Conservation (phyloP, 2,113 vertebrate species). For the Scartelaos histophorus region DNA sequence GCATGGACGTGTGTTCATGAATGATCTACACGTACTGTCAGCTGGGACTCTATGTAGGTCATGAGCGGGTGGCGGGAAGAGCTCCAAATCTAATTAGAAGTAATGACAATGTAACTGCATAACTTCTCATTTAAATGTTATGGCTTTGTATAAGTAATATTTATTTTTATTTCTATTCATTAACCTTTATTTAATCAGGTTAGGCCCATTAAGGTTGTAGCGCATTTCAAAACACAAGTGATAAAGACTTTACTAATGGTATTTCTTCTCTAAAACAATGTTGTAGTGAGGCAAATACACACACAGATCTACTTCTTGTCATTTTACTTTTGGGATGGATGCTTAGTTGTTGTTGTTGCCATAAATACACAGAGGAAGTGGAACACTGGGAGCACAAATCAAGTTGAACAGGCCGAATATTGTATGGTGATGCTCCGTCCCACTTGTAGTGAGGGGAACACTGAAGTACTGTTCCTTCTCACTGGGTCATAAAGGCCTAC, state of each 20-base stretch:
- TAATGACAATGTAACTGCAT: background rate
- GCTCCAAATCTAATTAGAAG: background rate
- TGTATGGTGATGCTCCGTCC: constrained; percentile 71
- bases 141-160: background rate
- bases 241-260: background rate
- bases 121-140: background rate
- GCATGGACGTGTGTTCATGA: background rate
- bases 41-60: background rate
- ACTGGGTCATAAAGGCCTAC: constrained; percentile 61
- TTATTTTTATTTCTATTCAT: no score
- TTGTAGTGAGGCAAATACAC: background rate
- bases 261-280: background rate
- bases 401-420: constrained; percentile 72
- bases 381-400: constrained; percentile 59
- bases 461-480: constrained; percentile 67
- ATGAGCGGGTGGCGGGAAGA: constrained; percentile 1
- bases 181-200: no score
- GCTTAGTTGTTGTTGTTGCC: constrained; percentile 49
- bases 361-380: constrained; percentile 70
- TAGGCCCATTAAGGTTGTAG: no score
- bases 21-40: background rate
- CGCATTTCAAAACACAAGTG: no score
- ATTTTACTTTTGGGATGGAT: constrained; percentile 4
- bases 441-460: constrained; percentile 73
- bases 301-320: background rate